phyloP scores from a whole-genome alignment of 2,888 invertebrate genomes.

The Yponomeuta plumbellus region DNA sequence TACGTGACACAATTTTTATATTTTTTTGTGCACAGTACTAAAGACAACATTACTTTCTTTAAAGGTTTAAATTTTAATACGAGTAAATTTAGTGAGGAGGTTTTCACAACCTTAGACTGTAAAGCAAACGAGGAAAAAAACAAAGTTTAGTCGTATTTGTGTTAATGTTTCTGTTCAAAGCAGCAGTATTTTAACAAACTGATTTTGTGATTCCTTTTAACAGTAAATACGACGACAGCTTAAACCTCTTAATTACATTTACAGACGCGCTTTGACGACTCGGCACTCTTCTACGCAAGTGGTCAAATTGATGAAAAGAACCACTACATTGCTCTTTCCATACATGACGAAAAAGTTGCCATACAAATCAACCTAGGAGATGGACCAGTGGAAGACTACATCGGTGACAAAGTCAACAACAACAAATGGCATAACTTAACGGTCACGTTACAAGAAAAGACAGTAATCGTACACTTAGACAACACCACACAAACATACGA shows the following conservation, averaged over 20 bases:
- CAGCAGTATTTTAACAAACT: not conserved
- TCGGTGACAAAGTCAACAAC: constrained; percentile 83
- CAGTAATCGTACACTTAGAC: constrained; percentile 86
- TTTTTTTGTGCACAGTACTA: no score
- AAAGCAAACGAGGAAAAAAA: no score
- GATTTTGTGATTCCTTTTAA: not conserved
- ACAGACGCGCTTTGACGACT: constrained; percentile 93
- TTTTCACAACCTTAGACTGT: no score
- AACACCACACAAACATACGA: constrained; percentile 81
- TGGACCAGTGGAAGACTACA: constrained; percentile 80
- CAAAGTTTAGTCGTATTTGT: no score
- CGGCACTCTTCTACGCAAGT: constrained; percentile 94
- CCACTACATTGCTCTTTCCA: constrained; percentile 92
- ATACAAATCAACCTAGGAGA: constrained; percentile 93
- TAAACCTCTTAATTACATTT: constrained; percentile 26
- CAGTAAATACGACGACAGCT: not conserved
- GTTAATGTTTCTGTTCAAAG: no score
- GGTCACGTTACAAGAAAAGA: constrained; percentile 85
- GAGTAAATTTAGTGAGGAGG: no score
- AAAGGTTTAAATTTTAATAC: no score
- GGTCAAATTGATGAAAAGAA: constrained; percentile 92
- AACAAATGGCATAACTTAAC: constrained; percentile 94
- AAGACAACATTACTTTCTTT: no score
- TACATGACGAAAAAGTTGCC: constrained; percentile 88
- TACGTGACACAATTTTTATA: no score